Conservation (phyloP, 2,113 vertebrate genomes). For the Raphicerus campestris region DNA sequence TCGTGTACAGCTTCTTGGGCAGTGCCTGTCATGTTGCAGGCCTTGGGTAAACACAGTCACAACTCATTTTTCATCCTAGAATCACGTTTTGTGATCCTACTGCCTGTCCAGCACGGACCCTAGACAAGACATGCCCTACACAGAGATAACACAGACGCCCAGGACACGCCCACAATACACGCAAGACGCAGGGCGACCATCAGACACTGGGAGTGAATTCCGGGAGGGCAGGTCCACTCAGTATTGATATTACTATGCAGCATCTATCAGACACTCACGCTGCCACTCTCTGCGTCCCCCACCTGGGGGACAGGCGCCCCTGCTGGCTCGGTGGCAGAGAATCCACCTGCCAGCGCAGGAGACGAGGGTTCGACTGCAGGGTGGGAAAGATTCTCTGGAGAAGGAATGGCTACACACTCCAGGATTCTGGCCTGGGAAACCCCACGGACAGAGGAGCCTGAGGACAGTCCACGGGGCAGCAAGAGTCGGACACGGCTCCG, state of each 20-base stretch:
- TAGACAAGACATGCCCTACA: background rate
- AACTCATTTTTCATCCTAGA: background rate
- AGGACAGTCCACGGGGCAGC: background rate
- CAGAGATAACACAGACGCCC: background rate
- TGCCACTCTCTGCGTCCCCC: background rate
- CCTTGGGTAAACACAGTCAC: background rate
- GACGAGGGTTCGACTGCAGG: background rate
- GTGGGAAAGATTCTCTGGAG: background rate
- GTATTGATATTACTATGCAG: background rate
- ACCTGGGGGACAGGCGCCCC: background rate
- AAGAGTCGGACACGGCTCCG: background rate
- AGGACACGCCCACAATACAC: background rate
- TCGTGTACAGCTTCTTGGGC: background rate
- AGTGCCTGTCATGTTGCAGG: background rate
- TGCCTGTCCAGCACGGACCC: background rate
- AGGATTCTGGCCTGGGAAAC: background rate
- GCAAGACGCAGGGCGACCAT: background rate
- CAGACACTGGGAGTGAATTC: background rate
- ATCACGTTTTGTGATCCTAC: background rate
- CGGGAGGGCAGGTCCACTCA: background rate
- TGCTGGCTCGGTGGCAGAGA: background rate
- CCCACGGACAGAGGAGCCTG: background rate
- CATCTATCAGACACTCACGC: background rate
- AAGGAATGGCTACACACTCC: background rate
- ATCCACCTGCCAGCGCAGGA: background rate